Evolutionary conservation across 1,140 invertebrate species (phyloP).

Genomic region (Aphaenogaster floridana): DNA sequence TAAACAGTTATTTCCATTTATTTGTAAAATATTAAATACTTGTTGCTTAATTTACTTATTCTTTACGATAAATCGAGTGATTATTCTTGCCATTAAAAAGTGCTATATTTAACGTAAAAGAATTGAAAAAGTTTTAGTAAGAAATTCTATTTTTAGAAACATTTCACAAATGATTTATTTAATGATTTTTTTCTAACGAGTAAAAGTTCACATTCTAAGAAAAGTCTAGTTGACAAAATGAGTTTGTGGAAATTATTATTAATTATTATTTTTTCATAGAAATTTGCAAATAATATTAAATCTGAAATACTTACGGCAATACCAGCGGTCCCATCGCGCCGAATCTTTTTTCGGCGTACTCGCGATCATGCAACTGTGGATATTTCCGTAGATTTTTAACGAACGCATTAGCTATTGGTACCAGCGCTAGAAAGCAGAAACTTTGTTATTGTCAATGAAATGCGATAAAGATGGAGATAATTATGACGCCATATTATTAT

Average conservation of each 20-base stretch:
- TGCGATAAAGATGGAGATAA: neutral
- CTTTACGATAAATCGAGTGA: neutral
- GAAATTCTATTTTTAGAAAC: neutral
- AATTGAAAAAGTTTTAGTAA: neutral
- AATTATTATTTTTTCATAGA: neutral
- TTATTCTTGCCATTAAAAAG: neutral
- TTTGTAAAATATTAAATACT: neutral
- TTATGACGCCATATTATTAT: neutral
- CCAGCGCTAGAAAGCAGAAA: slow-evolving; percentile 87
- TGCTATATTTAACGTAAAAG: neutral
- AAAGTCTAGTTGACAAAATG: neutral
- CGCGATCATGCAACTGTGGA: slow-evolving; percentile 92
- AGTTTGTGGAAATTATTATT: neutral
- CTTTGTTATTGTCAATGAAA: neutral
- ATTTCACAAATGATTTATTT: neutral
- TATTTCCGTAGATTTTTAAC: slow-evolving; percentile 88
- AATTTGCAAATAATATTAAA: neutral
- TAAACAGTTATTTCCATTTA: neutral
- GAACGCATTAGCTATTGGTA: slow-evolving; percentile 89
- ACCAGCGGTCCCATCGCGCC: slow-evolving; percentile 88
- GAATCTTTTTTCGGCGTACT: slow-evolving; percentile 88
- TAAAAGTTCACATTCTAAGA: neutral
- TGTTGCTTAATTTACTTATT: neutral
- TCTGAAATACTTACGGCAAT: slow-evolving; percentile 88
- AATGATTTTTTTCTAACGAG: slow-evolving; percentile 4